These are phyloP conservation scores for Corapipo altera DNA, from an alignment of 2,113 vertebrate genomes.

Conservation along the genomic window DNA sequence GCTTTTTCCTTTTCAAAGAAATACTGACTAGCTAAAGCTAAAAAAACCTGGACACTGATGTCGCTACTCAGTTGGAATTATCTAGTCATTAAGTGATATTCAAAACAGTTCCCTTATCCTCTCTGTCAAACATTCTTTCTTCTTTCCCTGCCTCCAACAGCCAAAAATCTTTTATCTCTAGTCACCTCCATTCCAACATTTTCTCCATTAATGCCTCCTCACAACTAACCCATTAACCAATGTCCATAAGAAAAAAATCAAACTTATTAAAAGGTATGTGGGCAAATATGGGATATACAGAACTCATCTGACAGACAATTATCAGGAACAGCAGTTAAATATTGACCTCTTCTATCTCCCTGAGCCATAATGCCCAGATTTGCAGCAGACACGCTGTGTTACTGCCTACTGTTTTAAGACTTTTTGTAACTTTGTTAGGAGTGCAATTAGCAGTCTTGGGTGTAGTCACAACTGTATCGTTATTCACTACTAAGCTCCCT, in stretches of 20 bases:
- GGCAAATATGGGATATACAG: not conserved
- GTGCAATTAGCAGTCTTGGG: not conserved
- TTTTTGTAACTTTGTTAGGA: not conserved
- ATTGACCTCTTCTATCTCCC: not conserved
- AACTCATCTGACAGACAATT: not conserved
- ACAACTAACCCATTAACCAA: not conserved
- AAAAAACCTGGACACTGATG: not conserved
- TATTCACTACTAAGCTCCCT: not conserved
- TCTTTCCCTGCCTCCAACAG: not conserved
- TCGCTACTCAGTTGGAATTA: not conserved
- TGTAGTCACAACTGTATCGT: not conserved
- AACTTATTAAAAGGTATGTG: not conserved
- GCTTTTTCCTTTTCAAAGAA: not conserved
- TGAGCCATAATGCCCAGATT: not conserved
- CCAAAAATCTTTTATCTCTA: not conserved
- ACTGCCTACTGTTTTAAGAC: not conserved
- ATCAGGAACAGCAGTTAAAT: not conserved
- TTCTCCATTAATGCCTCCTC: not conserved
- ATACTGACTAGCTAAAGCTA: not conserved
- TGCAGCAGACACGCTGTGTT: not conserved
- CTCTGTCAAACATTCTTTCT: not conserved
- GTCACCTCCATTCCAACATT: not conserved
- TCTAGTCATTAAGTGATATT: not conserved
- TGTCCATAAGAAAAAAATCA: not conserved
- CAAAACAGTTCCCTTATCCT: not conserved